Conservation (phyloP, 2,113 vertebrate genomes). For the Bos taurus region DNA sequence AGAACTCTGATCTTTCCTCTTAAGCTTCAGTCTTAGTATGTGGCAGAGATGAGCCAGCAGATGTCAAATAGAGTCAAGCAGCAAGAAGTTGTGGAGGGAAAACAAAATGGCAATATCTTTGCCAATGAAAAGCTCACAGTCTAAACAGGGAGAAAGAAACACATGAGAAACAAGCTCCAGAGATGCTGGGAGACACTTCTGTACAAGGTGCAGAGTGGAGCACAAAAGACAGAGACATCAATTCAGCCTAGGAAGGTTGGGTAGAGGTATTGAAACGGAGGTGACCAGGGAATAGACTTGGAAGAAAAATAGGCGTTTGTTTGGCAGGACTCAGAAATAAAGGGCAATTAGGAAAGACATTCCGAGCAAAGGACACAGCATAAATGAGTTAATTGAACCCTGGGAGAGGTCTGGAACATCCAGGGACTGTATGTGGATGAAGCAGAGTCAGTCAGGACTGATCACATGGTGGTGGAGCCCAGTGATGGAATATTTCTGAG, state of each 20-base stretch:
- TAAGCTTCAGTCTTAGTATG: background rate
- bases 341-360: background rate
- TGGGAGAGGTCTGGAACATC: background rate
- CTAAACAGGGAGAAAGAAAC: background rate
- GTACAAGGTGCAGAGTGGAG: background rate
- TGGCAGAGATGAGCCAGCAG: background rate
- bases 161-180: background rate
- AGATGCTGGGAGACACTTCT: background rate
- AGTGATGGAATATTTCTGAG: background rate
- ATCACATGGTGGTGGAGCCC: background rate
- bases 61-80: background rate
- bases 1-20: background rate
- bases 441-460: background rate
- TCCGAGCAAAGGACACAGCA: background rate
- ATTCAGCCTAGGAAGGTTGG: background rate
- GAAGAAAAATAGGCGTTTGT: background rate
- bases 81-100: background rate
- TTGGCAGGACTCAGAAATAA: background rate
- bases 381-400: background rate
- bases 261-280: background rate
- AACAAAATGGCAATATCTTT: background rate
- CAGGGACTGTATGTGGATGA: background rate
- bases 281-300: background rate
- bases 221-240: background rate
- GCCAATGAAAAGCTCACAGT: background rate